phyloP scores from a whole-genome alignment of 1,140 invertebrate species.

The Tetragnatha versicolor region DNA sequence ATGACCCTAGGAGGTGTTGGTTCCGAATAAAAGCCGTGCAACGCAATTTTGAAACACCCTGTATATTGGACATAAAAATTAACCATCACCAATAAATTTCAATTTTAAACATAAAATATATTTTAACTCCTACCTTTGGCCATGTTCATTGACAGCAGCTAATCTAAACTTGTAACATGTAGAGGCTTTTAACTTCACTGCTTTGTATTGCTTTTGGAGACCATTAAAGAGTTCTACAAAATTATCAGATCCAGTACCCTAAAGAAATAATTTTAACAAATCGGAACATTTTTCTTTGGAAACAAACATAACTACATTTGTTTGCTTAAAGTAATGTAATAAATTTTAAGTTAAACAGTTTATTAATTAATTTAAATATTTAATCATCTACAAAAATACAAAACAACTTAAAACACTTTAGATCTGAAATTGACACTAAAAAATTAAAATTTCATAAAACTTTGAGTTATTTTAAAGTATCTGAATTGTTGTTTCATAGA shows the following conservation, averaged over 20 bases:
- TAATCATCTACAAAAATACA: not conserved
- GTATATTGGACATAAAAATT: not conserved
- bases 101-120: not conserved
- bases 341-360: not conserved
- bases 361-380: not conserved
- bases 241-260: constrained; percentile 63
- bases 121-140: constrained; percentile 68
- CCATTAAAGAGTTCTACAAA: constrained; percentile 77
- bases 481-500: too few relatives aligned
- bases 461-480: too few relatives aligned
- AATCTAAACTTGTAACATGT: constrained; percentile 82
- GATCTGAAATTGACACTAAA: too few relatives aligned
- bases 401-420: too few relatives aligned
- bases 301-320: too few relatives aligned
- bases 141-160: constrained; percentile 79
- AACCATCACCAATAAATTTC: not conserved
- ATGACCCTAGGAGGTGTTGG: too few relatives aligned
- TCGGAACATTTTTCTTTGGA: too few relatives aligned
- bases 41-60: too few relatives aligned
- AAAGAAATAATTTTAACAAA: constrained; percentile 25
- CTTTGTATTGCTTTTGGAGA: constrained; percentile 74
- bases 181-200: constrained; percentile 75
- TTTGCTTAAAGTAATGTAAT: too few relatives aligned
- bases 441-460: too few relatives aligned
- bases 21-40: too few relatives aligned